Evolutionary conservation across 2,888 invertebrate genomes (phyloP).

Genomic region (Entomobrya proxima): DNA sequence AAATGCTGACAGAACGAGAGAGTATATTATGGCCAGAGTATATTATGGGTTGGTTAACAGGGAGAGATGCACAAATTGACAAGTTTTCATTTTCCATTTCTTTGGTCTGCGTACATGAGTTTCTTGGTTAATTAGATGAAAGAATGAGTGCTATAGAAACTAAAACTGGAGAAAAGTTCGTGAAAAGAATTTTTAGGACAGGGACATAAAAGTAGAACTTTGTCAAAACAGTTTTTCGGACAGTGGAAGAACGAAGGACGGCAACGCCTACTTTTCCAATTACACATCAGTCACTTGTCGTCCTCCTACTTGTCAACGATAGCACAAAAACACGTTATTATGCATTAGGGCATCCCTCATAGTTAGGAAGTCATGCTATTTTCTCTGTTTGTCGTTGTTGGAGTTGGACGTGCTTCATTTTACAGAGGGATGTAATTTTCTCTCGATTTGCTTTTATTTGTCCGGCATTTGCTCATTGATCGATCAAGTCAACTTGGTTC

Average conservation of each 20-base stretch:
- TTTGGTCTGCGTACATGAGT: background rate
- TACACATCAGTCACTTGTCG: slow-evolving; percentile 24
- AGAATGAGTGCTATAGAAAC: background rate
- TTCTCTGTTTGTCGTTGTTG: too few relatives aligned
- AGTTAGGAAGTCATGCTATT: too few relatives aligned
- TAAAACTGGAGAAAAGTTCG: background rate
- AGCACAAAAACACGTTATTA: background rate
- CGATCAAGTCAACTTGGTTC: too few relatives aligned
- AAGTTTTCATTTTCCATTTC: background rate
- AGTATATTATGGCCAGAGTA: too few relatives aligned
- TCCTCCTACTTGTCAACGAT: background rate
- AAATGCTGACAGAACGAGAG: too few relatives aligned
- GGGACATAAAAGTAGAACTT: background rate
- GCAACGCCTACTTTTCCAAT: slow-evolving; percentile 32
- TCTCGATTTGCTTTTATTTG: too few relatives aligned
- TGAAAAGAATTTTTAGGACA: background rate
- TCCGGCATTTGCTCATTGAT: too few relatives aligned
- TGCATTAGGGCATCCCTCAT: background rate
- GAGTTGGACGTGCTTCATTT: too few relatives aligned
- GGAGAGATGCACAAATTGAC: background rate
- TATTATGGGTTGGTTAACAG: too few relatives aligned
- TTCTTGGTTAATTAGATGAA: slow-evolving; percentile 17
- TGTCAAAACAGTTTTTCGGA: background rate
- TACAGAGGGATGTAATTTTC: too few relatives aligned
- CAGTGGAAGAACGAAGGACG: too few relatives aligned